Evolutionary conservation across 2,888 invertebrate species (phyloP).

Genomic region (Gibbula magus): DNA sequence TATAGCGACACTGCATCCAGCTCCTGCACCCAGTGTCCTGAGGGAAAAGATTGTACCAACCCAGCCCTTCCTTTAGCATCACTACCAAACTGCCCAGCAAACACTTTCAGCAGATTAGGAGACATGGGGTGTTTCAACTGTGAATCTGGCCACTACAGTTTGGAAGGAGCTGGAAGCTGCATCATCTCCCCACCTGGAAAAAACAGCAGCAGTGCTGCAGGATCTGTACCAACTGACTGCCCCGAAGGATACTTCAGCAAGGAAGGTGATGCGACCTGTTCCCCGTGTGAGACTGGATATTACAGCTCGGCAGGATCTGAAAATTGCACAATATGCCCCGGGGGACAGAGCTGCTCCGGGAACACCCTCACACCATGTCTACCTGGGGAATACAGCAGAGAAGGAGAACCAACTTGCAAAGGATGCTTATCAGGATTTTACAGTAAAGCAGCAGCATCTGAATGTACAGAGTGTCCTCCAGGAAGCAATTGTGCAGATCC

Average conservation of each 20-base stretch:
- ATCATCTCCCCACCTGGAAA: conserved; percentile 59
- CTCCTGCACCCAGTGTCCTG: conserved; percentile 59
- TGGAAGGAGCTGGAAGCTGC: conserved; percentile 47
- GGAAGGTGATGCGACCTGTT: conserved; percentile 40
- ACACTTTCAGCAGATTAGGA: conserved; percentile 59
- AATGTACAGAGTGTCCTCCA: conserved; percentile 37
- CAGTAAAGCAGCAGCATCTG: conserved; percentile 35
- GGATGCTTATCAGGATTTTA: conserved; percentile 51
- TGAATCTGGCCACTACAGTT: conserved; percentile 54
- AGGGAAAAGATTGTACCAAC: conserved; percentile 54
- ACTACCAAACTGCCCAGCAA: conserved; percentile 57
- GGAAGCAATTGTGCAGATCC: conserved; percentile 44
- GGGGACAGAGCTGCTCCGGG: conserved; percentile 47
- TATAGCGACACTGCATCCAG: conserved; percentile 51
- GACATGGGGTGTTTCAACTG: conserved; percentile 54
- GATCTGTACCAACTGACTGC: conserved; percentile 39
- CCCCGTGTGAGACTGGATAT: conserved; percentile 41
- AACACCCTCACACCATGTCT: neutral
- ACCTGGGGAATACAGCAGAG: conserved; percentile 51
- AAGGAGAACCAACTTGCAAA: conserved; percentile 45
- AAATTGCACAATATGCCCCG: conserved; percentile 47
- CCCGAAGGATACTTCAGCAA: conserved; percentile 48
- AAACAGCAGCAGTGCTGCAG: conserved; percentile 46
- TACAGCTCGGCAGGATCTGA: conserved; percentile 45
- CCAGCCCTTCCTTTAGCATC: conserved; percentile 35